A percentile compares a stretch with the other conserved stretches of the same genome.
Conservation (phyloP, 2,888 invertebrate genomes). For the Diaperis boleti region DNA sequence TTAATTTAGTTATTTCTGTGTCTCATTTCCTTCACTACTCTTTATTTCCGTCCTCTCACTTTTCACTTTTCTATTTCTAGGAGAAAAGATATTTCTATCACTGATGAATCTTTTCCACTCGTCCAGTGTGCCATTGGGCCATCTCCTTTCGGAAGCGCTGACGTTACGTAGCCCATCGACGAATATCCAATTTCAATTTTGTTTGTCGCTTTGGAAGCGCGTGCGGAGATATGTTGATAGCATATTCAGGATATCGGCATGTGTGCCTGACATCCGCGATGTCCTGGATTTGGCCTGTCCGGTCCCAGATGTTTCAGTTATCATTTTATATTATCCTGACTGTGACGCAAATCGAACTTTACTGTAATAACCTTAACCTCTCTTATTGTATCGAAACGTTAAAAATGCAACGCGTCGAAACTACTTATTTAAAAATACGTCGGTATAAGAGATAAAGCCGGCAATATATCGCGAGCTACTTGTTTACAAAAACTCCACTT, state of each 20-base stretch:
- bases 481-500: constrained; percentile 52
- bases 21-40: no score
- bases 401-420: constrained; percentile 22
- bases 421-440: constrained; percentile 37
- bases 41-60: no score
- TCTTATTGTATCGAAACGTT: constrained; percentile 21
- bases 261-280: constrained; percentile 60
- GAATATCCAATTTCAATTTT: constrained; percentile 54
- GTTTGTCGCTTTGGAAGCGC: constrained; percentile 48
- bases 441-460: constrained; percentile 30
- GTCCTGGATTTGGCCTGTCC: constrained; percentile 51
- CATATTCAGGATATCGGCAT: constrained; percentile 60
- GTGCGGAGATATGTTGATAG: constrained; percentile 55
- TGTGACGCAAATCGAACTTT: constrained; percentile 55
- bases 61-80: no score
- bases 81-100: no score
- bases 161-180: constrained; percentile 33
- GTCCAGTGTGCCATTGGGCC: background rate
- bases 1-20: no score
- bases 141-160: constrained; percentile 13
- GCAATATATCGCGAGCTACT: constrained; percentile 48
- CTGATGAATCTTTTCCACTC: no score
- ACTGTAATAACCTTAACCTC: constrained; percentile 25
- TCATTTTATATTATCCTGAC: constrained; percentile 60
- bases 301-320: constrained; percentile 57